phyloP scores from a whole-genome alignment of 2,797 vertebrate species.

The Melanotaenia pygmaea region DNA sequence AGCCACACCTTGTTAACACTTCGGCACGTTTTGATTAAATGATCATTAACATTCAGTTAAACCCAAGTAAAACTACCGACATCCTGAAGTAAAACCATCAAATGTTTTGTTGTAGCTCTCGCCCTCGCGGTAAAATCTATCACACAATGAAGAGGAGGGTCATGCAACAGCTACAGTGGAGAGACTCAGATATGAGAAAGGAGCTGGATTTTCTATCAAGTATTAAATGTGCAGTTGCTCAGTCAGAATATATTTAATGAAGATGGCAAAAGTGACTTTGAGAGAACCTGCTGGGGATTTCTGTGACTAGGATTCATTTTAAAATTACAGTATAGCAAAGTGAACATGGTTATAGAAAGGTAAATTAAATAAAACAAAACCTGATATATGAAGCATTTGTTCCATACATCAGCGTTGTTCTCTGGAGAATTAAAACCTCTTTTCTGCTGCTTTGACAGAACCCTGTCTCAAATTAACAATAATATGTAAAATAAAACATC shows the following conservation, averaged over 20 bases:
- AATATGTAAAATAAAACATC: constrained; percentile 8
- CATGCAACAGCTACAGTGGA: constrained; percentile 20
- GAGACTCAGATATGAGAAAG: constrained; percentile 28
- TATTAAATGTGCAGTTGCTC: constrained; percentile 63
- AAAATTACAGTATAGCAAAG: constrained; percentile 45
- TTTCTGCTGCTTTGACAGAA: neutral
- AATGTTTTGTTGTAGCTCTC: neutral
- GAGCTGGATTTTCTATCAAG: constrained; percentile 49
- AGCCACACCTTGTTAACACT: too few species aligned
- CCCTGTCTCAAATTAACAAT: neutral
- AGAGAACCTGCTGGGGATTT: constrained; percentile 49
- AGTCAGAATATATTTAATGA: constrained; percentile 60
- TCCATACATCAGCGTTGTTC: constrained; percentile 8
- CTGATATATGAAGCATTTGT: constrained; percentile 1
- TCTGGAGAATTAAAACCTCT: constrained; percentile 7
- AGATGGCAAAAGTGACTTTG: constrained; percentile 62
- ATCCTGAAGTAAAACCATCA: neutral
- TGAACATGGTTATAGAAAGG: constrained; percentile 20
- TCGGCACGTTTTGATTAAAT: neutral
- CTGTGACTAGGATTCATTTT: constrained; percentile 33
- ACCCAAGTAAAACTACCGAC: neutral
- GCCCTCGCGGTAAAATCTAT: neutral
- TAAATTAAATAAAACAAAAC: constrained; percentile 3
- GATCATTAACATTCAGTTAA: neutral
- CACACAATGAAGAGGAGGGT: neutral